Percentiles rank a stretch among this genome's conserved stretches.
Evolutionary conservation across 2,797 vertebrate genomes (phyloP).

Genomic region (Prionace glauca): DNA sequence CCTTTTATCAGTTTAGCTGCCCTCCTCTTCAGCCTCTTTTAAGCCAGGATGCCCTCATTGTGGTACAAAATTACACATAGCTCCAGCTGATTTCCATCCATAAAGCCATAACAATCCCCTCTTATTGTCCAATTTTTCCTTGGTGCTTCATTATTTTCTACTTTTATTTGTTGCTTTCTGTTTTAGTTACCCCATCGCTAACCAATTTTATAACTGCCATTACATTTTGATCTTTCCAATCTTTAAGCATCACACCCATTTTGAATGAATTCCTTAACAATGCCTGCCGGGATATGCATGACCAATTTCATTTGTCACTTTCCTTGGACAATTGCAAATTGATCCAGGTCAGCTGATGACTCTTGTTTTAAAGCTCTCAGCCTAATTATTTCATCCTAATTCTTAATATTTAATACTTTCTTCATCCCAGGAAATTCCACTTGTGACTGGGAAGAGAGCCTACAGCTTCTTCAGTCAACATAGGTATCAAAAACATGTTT

Average conservation of each 20-base stretch:
- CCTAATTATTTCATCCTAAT: background rate
- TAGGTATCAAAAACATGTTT: background rate
- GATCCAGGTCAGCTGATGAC: too few relatives aligned
- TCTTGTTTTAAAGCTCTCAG: background rate
- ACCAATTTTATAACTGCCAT: background rate
- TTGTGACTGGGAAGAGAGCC: background rate
- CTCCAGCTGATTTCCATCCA: background rate
- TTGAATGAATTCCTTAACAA: background rate
- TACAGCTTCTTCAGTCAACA: background rate
- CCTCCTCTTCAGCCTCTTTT: background rate
- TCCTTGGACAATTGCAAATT: background rate
- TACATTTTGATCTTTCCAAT: background rate
- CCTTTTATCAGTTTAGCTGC: background rate
- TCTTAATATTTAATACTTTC: background rate
- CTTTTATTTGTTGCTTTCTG: background rate
- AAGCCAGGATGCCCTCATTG: background rate
- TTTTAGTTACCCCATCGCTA: background rate
- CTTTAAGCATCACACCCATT: background rate
- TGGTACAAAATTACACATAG: background rate
- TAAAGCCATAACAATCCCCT: background rate
- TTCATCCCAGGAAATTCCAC: background rate
- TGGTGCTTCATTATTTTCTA: background rate
- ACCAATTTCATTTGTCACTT: background rate
- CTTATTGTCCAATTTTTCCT: background rate
- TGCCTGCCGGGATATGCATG: background rate